These are phyloP conservation scores for Umimayanthus chanpuru DNA, from an alignment of 92 coral and sea anemone species.

Conservation along the genomic window DNA sequence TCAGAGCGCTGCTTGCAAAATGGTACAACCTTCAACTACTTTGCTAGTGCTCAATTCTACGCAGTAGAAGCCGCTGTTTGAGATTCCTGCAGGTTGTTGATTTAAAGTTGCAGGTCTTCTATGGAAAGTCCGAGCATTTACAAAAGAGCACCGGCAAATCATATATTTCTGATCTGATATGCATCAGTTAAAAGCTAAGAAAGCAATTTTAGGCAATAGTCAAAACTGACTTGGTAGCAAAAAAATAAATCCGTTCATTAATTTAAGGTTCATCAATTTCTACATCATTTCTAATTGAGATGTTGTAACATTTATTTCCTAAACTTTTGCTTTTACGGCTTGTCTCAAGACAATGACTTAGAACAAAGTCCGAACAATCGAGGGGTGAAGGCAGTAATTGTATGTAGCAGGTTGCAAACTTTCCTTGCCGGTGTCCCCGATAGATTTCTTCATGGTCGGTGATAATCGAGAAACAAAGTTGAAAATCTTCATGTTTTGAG, in stretches of 20 bases:
- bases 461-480: neutral
- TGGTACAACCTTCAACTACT: neutral
- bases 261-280: neutral
- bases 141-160: slow-evolving; percentile 22
- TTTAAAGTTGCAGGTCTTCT: slow-evolving; percentile 28
- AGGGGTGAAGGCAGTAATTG: neutral
- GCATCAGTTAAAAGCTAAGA: slow-evolving; percentile 14
- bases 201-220: neutral
- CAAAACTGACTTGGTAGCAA: neutral
- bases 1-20: neutral
- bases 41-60: neutral
- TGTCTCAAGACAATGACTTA: neutral
- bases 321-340: neutral
- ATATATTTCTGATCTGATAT: slow-evolving; percentile 9
- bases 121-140: neutral
- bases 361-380: neutral
- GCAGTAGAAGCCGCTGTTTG: slow-evolving; percentile 4
- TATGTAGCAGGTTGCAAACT: neutral
- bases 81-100: neutral
- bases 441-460: neutral
- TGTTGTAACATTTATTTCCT: neutral
- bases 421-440: neutral
- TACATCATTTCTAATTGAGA: too few species aligned
- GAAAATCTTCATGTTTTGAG: neutral
- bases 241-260: neutral